Base-by-base conservation (phyloP, 92 coral and sea anemone species). In the Parazoanthus darwini region DNA sequence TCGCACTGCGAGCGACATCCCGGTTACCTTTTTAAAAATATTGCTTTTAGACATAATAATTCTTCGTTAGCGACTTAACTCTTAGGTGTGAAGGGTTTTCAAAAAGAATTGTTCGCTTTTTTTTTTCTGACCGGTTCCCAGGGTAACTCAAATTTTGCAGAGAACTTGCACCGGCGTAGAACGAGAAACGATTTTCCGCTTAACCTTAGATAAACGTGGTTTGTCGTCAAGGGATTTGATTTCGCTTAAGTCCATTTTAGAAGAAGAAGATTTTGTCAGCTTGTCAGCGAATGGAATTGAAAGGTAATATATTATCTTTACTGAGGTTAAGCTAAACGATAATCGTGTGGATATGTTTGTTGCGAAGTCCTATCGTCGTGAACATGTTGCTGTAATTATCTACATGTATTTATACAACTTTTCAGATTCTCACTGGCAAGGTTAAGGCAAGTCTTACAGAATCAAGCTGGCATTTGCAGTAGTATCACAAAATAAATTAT, bases 121-220 rank as follows among this genome's bases (percentile, higher is more conserved):
- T 80, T 80, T 80, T 15, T 7, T 58, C 3, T 36, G 59, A 14
- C n/a, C n/a, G 85, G 85, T 80, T 80, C 72, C 85, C 85, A 4
- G 48, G 73, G 85, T 58, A 80, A 80, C 85, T 58, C n/a, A 56
- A 80, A 58, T 43, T 80, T 58, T 36, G 50, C 35, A 80, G 85
- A 80, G 73, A 80, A 80, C 72, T 80, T 58, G 85, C 85, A 80
- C 65, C 72, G 65, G 51, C 50, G 58, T 54, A 80, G 56, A 80
- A 37, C 85, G 72, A 26, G 23, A 80, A 16, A 33, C 18, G 33
- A 80, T 23, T 1, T 22, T 80, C 59, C 11, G 51, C 51, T 42
- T 8, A 54, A 16, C 23, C 42, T 65, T 80, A 5, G 58, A 14
- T 10, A 36, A 15, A 29, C 38, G 29, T 36, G 72, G 25, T 23